Evolutionary conservation across 2,797 vertebrate genomes (phyloP).

Genomic region (Labeo calbasu): DNA sequence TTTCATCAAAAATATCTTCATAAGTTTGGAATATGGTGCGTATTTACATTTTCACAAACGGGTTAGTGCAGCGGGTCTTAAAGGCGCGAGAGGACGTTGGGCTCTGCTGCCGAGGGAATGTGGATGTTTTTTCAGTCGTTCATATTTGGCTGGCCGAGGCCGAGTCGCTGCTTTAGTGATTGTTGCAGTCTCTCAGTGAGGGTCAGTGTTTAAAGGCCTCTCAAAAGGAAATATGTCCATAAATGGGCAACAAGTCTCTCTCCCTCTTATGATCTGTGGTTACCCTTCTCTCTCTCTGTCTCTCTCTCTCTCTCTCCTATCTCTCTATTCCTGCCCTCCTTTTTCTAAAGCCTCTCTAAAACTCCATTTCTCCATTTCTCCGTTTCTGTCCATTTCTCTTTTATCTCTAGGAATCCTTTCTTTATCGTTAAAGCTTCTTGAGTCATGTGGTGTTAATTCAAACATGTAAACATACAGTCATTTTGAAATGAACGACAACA

Average conservation of each 20-base stretch:
- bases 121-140: conserved; percentile 75
- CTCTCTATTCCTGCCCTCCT: neutral
- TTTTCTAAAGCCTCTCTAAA: conserved; percentile 20
- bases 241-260: conserved; percentile 77
- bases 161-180: conserved; percentile 67
- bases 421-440: conserved; percentile 25
- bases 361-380: no score
- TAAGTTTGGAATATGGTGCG: neutral
- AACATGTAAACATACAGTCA: neutral
- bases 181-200: conserved; percentile 68
- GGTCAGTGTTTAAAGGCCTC: conserved; percentile 76
- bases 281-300: neutral
- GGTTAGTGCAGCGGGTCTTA: conserved; percentile 24
- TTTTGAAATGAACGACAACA: neutral
- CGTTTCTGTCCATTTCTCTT: neutral
- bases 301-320: conserved; percentile 16
- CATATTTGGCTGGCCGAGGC: conserved; percentile 68
- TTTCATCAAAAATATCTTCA: no score
- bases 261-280: conserved; percentile 46
- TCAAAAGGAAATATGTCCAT: conserved; percentile 85
- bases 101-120: conserved; percentile 70
- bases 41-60: neutral
- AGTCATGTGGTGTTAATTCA: neutral
- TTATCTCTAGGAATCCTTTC: conserved; percentile 14
- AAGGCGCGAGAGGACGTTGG: conserved; percentile 21